Base-by-base conservation (phyloP, 1,140 invertebrate species). In the Cepaea nemoralis region DNA sequence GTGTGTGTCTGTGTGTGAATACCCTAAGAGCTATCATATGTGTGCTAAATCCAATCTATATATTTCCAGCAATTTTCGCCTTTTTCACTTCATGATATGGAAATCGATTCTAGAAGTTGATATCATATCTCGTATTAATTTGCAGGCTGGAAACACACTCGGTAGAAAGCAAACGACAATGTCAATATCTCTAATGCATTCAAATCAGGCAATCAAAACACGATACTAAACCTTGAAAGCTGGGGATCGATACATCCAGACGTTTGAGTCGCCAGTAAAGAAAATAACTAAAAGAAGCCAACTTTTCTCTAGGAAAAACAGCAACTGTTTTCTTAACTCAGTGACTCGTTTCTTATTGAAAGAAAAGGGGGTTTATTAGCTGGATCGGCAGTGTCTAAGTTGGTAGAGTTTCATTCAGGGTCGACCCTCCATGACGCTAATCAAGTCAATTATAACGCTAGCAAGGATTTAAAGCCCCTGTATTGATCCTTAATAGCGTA, bases 111-210 rank as follows among this genome's bases (percentile, higher is more conserved):
- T 6, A 39, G 22, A 74, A 74, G 42, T 74, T 74, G 37, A 74
- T 50, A 74, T 45, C 71, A 70, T 70, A 70, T 70, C 69, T 70
- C n/a, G n/a, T 27, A 74, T 45, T 48, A 48, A 74, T 74, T 74
- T 74, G 50, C 27, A 45, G 40, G 22, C 71, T 3, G 71, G 39
- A 42, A 48, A 12, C 71, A 48, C 71, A 31, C 42, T 74, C 50
- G 59, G 37, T 55, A 35, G 55, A 75, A 55, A 50, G 48, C n/a
- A 63, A 63, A 27, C 14, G 31, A 63, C 33, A 40, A 55, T 42
- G 59, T 77, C 63, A 77, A 77, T 66, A 77, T 77, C 75, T 77
- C 55, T 59, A 77, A 77, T 77, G 75, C 75, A 77, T 63, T 35
- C 59, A 39, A 77, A 77, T 66, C 75, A 59, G 75, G 75, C 50